Evolutionary conservation across 2,113 vertebrate species (phyloP), one percentile per base, ranked within the genome.

Genomic region (Bubo bubo): DNA sequence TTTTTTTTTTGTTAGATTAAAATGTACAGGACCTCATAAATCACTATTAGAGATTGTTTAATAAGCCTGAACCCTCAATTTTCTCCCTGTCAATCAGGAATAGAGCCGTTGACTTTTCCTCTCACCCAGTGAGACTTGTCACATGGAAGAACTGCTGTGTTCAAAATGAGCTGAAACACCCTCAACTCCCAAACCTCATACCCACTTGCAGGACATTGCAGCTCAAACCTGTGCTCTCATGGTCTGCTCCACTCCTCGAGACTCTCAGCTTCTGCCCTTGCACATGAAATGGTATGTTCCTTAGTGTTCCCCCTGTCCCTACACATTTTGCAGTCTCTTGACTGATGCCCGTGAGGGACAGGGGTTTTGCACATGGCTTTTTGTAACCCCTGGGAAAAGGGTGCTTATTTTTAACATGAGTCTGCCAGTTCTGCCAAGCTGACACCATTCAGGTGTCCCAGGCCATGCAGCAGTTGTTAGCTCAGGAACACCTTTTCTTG

Each of bases 1-100:
- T n/a, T 49, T 95, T 91, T 93, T 96, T 92, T 93, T 94, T 66
- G 50, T 93, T 71, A 94, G 66, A 97, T 95, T 94, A 79, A 95
- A 97, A 97, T 66, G 35, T 94, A 97, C 91, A 97, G 79, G 93
- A 83, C 66, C 70, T 7, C 82, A 96, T 97, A 95, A 97, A 98
- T 98, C 95, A 97, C 34, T n/a, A 63, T 97, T 93, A 97, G 49
- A 74, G 72, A 34, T 53, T 86, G 70, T 37, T 74, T 97, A 95
- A 97, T 91, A 94, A 95, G 67, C 64, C 58, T 62, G 84, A 92
- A 90, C 49, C 53, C 72, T 96, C 85, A 82, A 49, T 95, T 97
- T 95, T 94, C 76, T 88, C 52, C 24, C 68, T 81, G 50, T 93
- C 95, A 90, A 32, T 96, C 73, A 74, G 35, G 75, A 96, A 62